Percentiles rank a stretch among this genome's conserved stretches.
These are phyloP conservation scores for Dasyprocta punctata DNA, from an alignment of 2,113 vertebrate species.

Conservation along the genomic window DNA sequence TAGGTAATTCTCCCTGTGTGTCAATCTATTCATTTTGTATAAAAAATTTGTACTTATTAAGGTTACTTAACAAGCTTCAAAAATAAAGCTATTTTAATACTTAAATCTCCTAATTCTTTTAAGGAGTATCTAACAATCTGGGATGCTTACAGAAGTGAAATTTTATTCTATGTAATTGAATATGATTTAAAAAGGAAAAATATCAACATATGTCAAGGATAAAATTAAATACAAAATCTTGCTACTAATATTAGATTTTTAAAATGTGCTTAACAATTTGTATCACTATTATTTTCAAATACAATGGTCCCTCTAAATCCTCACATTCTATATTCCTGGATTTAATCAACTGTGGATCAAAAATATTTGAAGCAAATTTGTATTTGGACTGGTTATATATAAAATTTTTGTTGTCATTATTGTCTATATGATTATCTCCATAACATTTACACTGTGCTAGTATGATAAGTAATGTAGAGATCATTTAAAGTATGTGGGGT, in stretches of 20 bases:
- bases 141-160: not conserved
- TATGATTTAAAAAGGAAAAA: not conserved
- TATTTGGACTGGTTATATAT: too few relatives aligned
- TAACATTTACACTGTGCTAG: not conserved
- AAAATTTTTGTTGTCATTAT: not conserved
- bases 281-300: not conserved
- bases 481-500: too few relatives aligned
- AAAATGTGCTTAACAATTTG: not conserved
- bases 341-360: not conserved
- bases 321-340: not conserved
- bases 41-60: not conserved
- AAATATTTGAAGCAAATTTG: not conserved
- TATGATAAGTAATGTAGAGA: not conserved
- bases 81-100: not conserved
- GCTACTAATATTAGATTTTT: not conserved
- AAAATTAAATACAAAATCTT: not conserved
- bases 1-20: not conserved
- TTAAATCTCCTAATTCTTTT: not conserved
- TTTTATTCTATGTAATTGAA: not conserved
- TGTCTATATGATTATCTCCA: not conserved
- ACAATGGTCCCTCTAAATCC: not conserved
- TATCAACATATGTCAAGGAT: not conserved
- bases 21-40: not conserved
- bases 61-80: not conserved
- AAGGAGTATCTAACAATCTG: not conserved